Percentiles rank a stretch among this genome's conserved stretches.
These are phyloP conservation scores for Ormyrus thymus DNA, from an alignment of 2,888 invertebrate genomes.

Conservation along the genomic window DNA sequence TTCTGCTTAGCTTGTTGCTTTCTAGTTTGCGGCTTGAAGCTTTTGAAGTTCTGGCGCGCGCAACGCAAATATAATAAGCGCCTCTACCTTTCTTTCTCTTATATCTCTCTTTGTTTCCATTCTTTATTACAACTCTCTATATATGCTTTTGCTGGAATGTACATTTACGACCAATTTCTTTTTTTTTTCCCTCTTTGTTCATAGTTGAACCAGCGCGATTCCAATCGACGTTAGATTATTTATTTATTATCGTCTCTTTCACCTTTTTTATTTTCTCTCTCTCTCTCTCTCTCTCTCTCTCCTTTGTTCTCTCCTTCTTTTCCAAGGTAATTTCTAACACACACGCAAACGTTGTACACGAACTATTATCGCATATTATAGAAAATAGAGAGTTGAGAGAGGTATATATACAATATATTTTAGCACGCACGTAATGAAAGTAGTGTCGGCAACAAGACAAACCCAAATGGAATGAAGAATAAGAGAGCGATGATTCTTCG, in stretches of 20 bases:
- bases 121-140: neutral
- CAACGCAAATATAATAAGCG: constrained; percentile 37
- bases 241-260: constrained; percentile 19
- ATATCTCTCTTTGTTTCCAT: neutral
- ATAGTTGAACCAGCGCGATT: constrained; percentile 13
- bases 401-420: constrained; percentile 46
- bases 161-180: neutral
- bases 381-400: constrained; percentile 52
- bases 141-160: neutral
- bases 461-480: constrained; percentile 50
- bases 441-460: constrained; percentile 45
- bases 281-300: neutral
- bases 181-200: neutral
- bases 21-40: constrained; percentile 45
- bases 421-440: constrained; percentile 54
- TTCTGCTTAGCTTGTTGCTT: constrained; percentile 40
- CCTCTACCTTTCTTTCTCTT: constrained; percentile 11
- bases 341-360: constrained; percentile 52
- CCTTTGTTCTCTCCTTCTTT: constrained; percentile 3
- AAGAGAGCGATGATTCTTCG: constrained; percentile 46
- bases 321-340: constrained; percentile 51
- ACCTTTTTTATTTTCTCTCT: neutral
- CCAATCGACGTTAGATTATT: constrained; percentile 20
- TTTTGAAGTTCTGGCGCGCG: constrained; percentile 37
- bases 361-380: constrained; percentile 52